A percentile compares a stretch with the other conserved stretches of the same genome.
Evolutionary conservation across 2,888 invertebrate species (phyloP).

Genomic region (Electrophaes corylata): DNA sequence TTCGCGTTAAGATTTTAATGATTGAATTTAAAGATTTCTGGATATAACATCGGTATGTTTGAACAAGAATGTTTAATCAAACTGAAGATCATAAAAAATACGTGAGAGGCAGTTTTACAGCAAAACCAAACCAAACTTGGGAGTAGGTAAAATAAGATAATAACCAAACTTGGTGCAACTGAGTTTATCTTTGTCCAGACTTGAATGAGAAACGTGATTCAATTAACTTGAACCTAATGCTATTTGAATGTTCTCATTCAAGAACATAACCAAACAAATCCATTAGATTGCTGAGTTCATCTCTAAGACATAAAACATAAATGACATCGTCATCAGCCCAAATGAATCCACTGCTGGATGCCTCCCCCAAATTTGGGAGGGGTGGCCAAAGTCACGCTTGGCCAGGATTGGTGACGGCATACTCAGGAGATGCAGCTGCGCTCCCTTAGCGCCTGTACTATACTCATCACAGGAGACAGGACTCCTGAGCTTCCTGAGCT

Average conservation of each 20-base stretch:
- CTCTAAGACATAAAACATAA: too few species aligned
- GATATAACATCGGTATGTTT: background rate
- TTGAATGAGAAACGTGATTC: constrained; percentile 2
- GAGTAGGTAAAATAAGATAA: background rate
- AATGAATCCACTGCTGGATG: too few species aligned
- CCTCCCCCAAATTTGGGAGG: too few species aligned
- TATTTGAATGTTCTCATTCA: background rate
- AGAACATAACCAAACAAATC: background rate
- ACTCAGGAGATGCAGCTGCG: too few species aligned
- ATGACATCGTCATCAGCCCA: too few species aligned
- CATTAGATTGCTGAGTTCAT: too few species aligned
- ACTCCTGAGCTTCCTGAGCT: too few species aligned
- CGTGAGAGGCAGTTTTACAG: too few species aligned
- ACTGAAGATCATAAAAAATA: background rate
- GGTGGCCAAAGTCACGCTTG: too few species aligned
- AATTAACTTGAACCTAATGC: background rate
- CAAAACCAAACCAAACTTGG: background rate
- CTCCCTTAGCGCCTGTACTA: too few species aligned
- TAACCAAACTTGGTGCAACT: background rate
- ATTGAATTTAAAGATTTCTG: constrained; percentile 3
- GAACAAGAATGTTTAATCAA: constrained; percentile 1
- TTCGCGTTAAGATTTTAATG: constrained; percentile 10
- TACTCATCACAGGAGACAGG: too few species aligned
- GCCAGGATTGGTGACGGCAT: too few species aligned
- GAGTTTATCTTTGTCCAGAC: background rate